Percentiles rank a stretch among this genome's conserved stretches.
Conservation (phyloP, 2,797 vertebrate species). For the Mastacembelus armatus region DNA sequence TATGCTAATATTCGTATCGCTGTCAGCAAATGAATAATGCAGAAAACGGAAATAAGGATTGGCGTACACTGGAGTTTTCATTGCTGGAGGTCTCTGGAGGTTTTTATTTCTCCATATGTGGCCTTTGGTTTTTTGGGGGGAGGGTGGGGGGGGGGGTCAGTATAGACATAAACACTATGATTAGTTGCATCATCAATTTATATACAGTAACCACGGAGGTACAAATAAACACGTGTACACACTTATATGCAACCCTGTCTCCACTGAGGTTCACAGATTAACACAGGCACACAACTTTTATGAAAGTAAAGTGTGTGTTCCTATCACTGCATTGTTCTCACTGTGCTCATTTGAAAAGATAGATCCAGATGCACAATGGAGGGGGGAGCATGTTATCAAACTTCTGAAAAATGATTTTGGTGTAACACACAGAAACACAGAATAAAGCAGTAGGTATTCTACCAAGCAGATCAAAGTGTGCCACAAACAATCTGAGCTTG, state of each 20-base stretch:
- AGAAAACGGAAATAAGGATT: slow-evolving; percentile 58
- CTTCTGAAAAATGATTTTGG: not conserved
- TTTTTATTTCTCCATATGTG: slow-evolving; percentile 56
- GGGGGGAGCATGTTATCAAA: not conserved
- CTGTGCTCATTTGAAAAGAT: too few species aligned
- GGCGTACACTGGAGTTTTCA: slow-evolving; percentile 45
- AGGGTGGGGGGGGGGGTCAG: too few species aligned
- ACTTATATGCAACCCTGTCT: not conserved
- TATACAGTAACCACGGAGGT: not conserved
- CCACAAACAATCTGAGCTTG: slow-evolving; percentile 41
- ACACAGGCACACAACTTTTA: not conserved
- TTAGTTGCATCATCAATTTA: slow-evolving; percentile 25
- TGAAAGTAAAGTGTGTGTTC: not conserved
- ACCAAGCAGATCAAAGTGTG: slow-evolving; percentile 27
- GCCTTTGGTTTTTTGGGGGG: slow-evolving; percentile 45
- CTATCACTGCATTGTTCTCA: too few species aligned
- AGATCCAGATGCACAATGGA: not conserved
- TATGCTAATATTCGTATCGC: slow-evolving; percentile 80
- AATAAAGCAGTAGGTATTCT: slow-evolving; percentile 4
- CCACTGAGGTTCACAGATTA: not conserved
- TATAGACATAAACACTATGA: slow-evolving; percentile 30
- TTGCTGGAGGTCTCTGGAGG: slow-evolving; percentile 53
- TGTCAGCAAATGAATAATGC: slow-evolving; percentile 77
- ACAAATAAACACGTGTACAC: not conserved
- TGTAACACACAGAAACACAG: not conserved